Conservation (phyloP, 2,888 invertebrate species). For the Melitaea athalia region DNA sequence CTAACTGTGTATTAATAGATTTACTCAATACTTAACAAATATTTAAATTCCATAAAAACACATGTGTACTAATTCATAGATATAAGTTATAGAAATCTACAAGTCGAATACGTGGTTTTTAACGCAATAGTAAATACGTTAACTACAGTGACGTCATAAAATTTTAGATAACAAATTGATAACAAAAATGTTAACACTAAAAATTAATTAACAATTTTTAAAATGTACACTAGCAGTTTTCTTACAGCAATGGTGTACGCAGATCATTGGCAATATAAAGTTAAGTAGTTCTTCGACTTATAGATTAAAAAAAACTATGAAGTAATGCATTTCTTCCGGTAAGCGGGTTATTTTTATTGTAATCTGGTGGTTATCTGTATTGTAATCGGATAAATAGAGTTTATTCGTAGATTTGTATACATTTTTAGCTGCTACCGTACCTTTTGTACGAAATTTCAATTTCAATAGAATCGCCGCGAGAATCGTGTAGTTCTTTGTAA, state of each 20-base stretch:
- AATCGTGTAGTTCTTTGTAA: background rate
- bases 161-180: background rate
- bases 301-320: background rate
- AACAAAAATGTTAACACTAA: too few species aligned
- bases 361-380: background rate
- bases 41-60: background rate
- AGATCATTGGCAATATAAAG: background rate
- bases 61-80: background rate
- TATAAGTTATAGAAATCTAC: background rate
- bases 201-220: background rate
- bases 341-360: background rate
- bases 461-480: background rate
- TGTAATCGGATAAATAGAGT: background rate
- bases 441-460: slow-evolving; percentile 5
- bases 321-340: slow-evolving; percentile 1
- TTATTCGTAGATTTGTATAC: slow-evolving; percentile 20
- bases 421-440: slow-evolving; percentile 13
- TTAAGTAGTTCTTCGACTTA: background rate
- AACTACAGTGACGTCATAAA: background rate
- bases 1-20: background rate
- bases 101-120: background rate
- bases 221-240: too few species aligned
- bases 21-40: background rate
- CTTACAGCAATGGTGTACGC: too few species aligned
- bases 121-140: background rate